Base-by-base conservation (phyloP, 2,113 vertebrate species). In the Cephalophus harveyi region DNA sequence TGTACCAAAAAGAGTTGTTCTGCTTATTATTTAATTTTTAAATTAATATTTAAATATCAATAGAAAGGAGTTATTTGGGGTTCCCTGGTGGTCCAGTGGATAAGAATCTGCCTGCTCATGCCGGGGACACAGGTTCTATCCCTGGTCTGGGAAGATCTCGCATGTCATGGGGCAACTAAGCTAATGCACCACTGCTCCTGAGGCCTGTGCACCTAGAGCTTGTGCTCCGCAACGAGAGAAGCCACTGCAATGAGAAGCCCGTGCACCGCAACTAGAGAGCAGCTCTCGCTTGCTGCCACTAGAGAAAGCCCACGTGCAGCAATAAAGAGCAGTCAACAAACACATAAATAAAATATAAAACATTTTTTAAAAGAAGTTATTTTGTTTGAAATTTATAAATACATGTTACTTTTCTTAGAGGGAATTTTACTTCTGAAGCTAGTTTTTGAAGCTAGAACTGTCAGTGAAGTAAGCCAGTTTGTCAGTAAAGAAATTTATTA, bases 11-110 rank as follows among this genome's bases (percentile, higher is more conserved):
- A 30, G 52, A 59, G 28, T 79, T 60, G 46, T 57, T 96, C 11
- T 97, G 50, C n/a, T 59, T 54, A 60, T 62, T 96, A 62, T 62
- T 95, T 84, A 78, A 52, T 81, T 11, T 94, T 54, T 71, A 6
- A 64, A 21, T 76, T 27, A 76, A 43, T 76, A 27, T 76, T 33
- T 89, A 52, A 57, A 87, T 48, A 74, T 71, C 8, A 30, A 62
- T n/a, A 43, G n/a, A 33, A 60, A 86, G 43, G 16, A 55, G 9
- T 33, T 85, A 81, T 67, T 48, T 30, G 71, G 21, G 71, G 21
- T 43, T 43, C 8, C 36, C 21, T 74, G 21, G 12, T 43, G 21
- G 36, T 43, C 36, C 36, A 14, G 71, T 74, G 71, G 36, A 25
- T 74, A 74, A 74, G 21, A 13, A 43, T 40, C 71, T 74, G 36